Percentiles rank a stretch among this genome's conserved stretches.
These are phyloP conservation scores for Chaenodraco wilsoni DNA, from an alignment of 2,797 vertebrate species.

Conservation along the genomic window DNA sequence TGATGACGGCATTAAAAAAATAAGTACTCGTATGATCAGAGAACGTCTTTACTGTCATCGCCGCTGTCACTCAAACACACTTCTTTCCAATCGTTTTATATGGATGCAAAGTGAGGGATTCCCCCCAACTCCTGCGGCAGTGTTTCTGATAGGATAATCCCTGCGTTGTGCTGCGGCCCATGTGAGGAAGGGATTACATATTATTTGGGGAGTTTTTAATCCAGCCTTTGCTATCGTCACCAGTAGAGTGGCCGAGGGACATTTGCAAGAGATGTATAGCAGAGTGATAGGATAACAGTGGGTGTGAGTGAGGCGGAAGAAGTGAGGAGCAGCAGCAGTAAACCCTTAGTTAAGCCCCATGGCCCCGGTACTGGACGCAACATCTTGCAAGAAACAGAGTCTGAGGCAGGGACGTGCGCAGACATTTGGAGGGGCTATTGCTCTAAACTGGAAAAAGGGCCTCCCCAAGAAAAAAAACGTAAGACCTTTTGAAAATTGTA, in stretches of 20 bases:
- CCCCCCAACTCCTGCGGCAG: conserved; percentile 22
- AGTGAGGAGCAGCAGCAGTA: neutral
- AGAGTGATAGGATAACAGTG: conserved; percentile 19
- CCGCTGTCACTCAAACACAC: conserved; percentile 1
- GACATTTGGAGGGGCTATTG: too few relatives aligned
- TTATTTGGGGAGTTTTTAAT: conserved; percentile 79
- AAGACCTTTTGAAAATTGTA: too few relatives aligned
- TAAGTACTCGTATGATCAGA: conserved; percentile 11
- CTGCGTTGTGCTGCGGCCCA: conserved; percentile 60
- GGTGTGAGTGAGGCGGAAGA: conserved; percentile 16
- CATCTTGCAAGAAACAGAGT: too few relatives aligned
- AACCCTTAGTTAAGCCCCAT: too few relatives aligned
- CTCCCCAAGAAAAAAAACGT: too few relatives aligned
- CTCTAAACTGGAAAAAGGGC: too few relatives aligned
- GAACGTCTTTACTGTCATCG: neutral
- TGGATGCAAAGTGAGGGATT: conserved; percentile 22
- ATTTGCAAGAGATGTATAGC: conserved; percentile 51
- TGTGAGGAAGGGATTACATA: conserved; percentile 83
- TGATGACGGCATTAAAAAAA: conserved; percentile 19
- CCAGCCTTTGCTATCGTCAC: conserved; percentile 80
- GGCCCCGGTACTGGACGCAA: too few relatives aligned
- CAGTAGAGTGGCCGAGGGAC: conserved; percentile 46
- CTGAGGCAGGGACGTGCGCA: too few relatives aligned
- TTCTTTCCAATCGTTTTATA: conserved; percentile 26
- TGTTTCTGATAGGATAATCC: conserved; percentile 75